These are phyloP conservation scores for Dermochelys coriacea DNA, from an alignment of 2,797 vertebrate genomes.

Conservation along the genomic window DNA sequence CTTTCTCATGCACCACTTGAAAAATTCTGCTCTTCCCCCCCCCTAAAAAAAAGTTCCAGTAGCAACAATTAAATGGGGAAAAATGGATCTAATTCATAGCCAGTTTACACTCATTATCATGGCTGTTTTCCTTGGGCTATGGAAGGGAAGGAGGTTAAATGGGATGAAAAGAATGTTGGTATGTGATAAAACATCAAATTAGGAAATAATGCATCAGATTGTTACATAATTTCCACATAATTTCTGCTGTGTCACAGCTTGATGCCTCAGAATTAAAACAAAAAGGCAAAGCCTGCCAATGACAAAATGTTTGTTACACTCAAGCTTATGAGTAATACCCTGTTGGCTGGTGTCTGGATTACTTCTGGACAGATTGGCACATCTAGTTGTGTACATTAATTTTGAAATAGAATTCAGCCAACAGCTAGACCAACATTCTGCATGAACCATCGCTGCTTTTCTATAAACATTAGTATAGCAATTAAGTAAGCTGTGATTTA, in stretches of 20 bases:
- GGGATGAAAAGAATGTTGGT: background rate
- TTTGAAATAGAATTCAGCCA: background rate
- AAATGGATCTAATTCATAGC: background rate
- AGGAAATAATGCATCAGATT: background rate
- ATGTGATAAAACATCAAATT: background rate
- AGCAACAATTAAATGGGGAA: background rate
- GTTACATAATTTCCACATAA: background rate
- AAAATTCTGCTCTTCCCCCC: background rate
- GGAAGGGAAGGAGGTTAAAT: background rate
- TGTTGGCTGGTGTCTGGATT: background rate
- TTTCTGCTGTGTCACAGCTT: background rate
- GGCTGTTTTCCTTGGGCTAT: background rate
- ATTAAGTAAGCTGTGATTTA: background rate
- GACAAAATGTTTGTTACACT: background rate
- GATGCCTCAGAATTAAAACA: background rate
- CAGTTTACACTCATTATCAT: background rate
- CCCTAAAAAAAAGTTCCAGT: background rate
- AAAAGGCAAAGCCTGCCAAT: background rate
- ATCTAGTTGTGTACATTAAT: background rate
- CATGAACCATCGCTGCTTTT: background rate
- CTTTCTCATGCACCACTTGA: background rate
- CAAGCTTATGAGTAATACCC: background rate
- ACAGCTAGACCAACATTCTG: background rate
- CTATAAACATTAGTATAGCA: background rate
- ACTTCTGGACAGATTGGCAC: background rate